Evolutionary conservation across 2,113 vertebrate genomes (phyloP).

Genomic region (Seriola dumerili): DNA sequence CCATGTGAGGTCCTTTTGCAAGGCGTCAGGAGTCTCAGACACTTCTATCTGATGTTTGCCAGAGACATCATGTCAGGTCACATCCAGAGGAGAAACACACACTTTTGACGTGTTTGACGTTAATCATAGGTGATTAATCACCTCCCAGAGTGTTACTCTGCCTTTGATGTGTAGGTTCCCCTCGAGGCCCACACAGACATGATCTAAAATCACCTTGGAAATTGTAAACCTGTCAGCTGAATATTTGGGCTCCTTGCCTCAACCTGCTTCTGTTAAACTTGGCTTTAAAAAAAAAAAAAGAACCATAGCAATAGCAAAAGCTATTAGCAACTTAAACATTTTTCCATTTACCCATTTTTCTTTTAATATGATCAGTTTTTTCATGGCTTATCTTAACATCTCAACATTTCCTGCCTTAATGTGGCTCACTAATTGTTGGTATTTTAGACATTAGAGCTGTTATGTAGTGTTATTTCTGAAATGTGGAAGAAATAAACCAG

Average conservation of each 20-base stretch:
- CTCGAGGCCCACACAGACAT: constrained; percentile 55
- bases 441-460: neutral
- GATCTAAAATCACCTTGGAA: constrained; percentile 64
- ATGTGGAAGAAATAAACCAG: constrained; percentile 5
- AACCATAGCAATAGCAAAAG: no score
- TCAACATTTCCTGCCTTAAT: neutral
- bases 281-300: neutral
- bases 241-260: constrained; percentile 46
- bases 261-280: constrained; percentile 43
- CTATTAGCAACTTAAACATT: neutral
- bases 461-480: constrained; percentile 3
- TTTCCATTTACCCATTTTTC: neutral
- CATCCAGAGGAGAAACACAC: constrained; percentile 50
- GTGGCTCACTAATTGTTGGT: neutral
- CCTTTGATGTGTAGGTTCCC: constrained; percentile 66
- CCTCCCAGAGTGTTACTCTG: constrained; percentile 41
- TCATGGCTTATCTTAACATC: neutral
- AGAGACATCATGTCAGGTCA: constrained; percentile 66
- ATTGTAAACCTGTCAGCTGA: constrained; percentile 64
- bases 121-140: constrained; percentile 67
- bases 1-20: constrained; percentile 19
- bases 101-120: constrained; percentile 62
- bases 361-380: constrained; percentile 16
- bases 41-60: constrained; percentile 55
- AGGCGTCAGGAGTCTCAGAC: constrained; percentile 31